Evolutionary conservation across 2,888 invertebrate species (phyloP).

Genomic region (Emesis furor): DNA sequence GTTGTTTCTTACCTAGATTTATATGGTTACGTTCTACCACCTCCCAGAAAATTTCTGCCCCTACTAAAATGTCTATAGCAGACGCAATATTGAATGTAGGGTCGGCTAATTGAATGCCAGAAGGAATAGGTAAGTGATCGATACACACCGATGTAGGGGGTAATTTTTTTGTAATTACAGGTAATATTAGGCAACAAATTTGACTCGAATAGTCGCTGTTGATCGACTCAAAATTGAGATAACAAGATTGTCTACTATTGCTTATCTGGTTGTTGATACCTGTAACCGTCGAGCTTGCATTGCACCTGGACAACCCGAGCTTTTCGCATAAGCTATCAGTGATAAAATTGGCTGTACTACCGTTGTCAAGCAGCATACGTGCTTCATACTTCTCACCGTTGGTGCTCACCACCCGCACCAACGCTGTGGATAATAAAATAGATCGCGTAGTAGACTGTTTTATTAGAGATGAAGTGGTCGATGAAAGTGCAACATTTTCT

Average conservation of each 20-base stretch:
- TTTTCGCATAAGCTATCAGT: conserved; percentile 31
- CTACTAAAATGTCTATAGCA: conserved; percentile 58
- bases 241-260: conserved; percentile 27
- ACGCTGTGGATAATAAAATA: conserved; percentile 48
- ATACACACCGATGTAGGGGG: conserved; percentile 19
- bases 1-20: conserved; percentile 27
- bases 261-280: conserved; percentile 38
- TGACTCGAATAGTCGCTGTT: not conserved
- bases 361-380: conserved; percentile 48
- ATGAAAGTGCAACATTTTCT: not conserved
- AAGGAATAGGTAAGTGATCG: conserved; percentile 19
- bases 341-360: conserved; percentile 52
- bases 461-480: not conserved
- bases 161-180: conserved; percentile 21
- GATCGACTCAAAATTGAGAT: conserved; percentile 21
- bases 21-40: conserved; percentile 18
- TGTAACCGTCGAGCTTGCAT: conserved; percentile 27
- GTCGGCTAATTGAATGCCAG: conserved; percentile 26
- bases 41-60: conserved; percentile 55
- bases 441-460: conserved; percentile 15
- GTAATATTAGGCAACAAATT: conserved; percentile 20
- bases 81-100: conserved; percentile 46
- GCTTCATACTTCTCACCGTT: conserved; percentile 26
- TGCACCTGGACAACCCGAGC: conserved; percentile 32
- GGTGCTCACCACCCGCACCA: conserved; percentile 31